phyloP scores from a whole-genome alignment of 2,888 invertebrate species.

The Trichopria drosophilae region DNA sequence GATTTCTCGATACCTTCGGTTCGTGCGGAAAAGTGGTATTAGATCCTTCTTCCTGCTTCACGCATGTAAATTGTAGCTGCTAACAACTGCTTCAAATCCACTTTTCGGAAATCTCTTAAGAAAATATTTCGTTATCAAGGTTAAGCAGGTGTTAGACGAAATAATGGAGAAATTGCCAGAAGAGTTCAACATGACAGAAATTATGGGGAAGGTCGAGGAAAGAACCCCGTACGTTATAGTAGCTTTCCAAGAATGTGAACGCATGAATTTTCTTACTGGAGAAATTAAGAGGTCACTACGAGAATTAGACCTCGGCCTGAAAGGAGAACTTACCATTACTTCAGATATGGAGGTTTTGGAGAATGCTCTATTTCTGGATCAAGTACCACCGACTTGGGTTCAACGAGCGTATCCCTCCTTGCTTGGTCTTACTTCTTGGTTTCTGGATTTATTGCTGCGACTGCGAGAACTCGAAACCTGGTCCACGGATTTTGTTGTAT shows the following conservation, averaged over 20 bases:
- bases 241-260: slow-evolving; percentile 92
- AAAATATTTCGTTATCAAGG: slow-evolving; percentile 60
- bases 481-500: slow-evolving; percentile 91
- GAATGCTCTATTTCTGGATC: slow-evolving; percentile 89
- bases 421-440: slow-evolving; percentile 87
- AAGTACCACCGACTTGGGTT: slow-evolving; percentile 88
- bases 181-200: slow-evolving; percentile 93
- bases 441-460: slow-evolving; percentile 83
- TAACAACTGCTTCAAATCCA: too few relatives aligned
- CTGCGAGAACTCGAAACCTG: slow-evolving; percentile 89
- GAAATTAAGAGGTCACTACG: slow-evolving; percentile 89
- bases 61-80: too few relatives aligned
- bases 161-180: slow-evolving; percentile 93
- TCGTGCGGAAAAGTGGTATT: too few relatives aligned
- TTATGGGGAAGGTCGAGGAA: slow-evolving; percentile 94
- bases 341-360: slow-evolving; percentile 95
- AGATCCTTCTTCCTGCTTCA: too few relatives aligned
- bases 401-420: slow-evolving; percentile 90
- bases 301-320: slow-evolving; percentile 90
- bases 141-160: slow-evolving; percentile 92
- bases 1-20: slow-evolving; percentile 13
- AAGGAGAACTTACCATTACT: slow-evolving; percentile 95
- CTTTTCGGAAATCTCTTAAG: too few relatives aligned
- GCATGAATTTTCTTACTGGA: slow-evolving; percentile 90
- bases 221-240: slow-evolving; percentile 95